Conservation (phyloP, 2,113 vertebrate species). For the Ciconia stormi region DNA sequence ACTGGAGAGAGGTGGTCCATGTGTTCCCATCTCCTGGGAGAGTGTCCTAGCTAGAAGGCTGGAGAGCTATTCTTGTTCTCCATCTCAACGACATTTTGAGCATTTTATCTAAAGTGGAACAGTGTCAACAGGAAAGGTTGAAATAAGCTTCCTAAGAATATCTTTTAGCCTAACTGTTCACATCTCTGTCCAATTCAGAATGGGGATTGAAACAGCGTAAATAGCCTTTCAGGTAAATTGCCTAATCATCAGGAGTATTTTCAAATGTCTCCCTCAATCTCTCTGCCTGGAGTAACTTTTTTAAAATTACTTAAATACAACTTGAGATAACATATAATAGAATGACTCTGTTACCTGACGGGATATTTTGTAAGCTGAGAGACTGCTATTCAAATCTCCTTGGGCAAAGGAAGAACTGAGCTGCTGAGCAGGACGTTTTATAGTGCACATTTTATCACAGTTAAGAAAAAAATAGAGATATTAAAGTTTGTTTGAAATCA, state of each 20-base stretch:
- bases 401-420: not conserved
- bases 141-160: slow-evolving; percentile 6
- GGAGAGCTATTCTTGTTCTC: not conserved
- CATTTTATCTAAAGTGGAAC: slow-evolving; percentile 41
- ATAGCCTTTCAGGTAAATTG: not conserved
- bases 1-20: not conserved
- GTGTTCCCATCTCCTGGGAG: not conserved
- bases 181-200: not conserved
- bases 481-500: not conserved
- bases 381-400: not conserved
- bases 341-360: not conserved
- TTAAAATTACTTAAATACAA: not conserved
- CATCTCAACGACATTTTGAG: not conserved
- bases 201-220: not conserved
- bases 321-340: not conserved
- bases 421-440: not conserved
- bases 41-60: not conserved
- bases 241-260: slow-evolving; percentile 22
- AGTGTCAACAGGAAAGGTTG: slow-evolving; percentile 33
- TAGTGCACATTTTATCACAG: not conserved
- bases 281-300: not conserved
- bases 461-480: not conserved
- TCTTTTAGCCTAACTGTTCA: not conserved
- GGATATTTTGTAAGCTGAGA: not conserved
- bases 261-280: not conserved